These are phyloP conservation scores for Paramormyrops kingsleyae DNA, from an alignment of 2,113 vertebrate species.

Conservation along the genomic window DNA sequence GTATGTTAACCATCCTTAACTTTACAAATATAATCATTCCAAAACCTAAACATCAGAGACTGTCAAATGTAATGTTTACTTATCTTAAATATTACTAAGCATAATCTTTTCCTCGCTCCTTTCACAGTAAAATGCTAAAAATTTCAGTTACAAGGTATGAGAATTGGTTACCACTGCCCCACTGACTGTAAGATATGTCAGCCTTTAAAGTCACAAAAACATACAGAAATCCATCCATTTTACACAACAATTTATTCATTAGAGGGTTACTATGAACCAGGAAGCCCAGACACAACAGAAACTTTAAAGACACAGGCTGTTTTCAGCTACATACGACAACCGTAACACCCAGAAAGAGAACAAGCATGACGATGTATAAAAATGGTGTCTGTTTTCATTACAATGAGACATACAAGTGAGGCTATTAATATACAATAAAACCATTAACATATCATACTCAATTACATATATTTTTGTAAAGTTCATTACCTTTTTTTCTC, in stretches of 20 bases:
- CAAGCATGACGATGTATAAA: background rate
- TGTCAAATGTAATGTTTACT: background rate
- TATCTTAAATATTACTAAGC: background rate
- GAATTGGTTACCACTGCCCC: background rate
- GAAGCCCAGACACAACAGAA: background rate
- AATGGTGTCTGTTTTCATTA: background rate
- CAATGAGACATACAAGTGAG: background rate
- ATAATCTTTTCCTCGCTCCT: background rate
- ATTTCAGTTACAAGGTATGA: background rate
- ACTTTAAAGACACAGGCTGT: background rate
- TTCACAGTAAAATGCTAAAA: background rate
- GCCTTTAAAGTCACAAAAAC: background rate
- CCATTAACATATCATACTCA: background rate
- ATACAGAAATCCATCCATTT: background rate
- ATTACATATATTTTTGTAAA: background rate
- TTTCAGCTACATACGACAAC: background rate
- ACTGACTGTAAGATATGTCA: background rate
- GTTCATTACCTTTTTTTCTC: slow-evolving; percentile 43
- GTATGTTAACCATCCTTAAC: background rate
- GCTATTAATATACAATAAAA: background rate
- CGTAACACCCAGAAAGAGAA: background rate
- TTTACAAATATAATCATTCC: background rate
- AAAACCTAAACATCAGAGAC: background rate
- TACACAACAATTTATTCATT: background rate
- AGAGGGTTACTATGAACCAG: background rate